Percentiles rank a stretch among this genome's conserved stretches.
These are phyloP conservation scores for Palythoa grandiflora DNA, from an alignment of 92 coral and sea anemone genomes.

Conservation along the genomic window DNA sequence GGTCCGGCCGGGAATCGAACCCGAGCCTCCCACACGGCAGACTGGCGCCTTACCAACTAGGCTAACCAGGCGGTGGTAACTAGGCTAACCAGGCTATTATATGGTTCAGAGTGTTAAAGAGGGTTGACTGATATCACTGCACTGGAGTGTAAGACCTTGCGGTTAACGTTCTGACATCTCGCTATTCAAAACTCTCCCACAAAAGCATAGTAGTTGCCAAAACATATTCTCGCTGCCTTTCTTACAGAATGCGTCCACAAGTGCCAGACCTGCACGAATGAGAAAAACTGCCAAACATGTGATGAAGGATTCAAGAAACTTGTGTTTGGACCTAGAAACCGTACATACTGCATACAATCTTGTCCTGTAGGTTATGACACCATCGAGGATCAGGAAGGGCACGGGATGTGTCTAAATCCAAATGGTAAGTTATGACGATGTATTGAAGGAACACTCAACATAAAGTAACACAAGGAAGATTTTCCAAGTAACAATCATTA, in stretches of 20 bases:
- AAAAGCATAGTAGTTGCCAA: background rate
- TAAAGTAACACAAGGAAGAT: background rate
- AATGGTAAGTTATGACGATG: background rate
- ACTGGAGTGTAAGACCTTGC: too few relatives aligned
- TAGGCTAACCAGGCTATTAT: too few relatives aligned
- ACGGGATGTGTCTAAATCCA: conserved; percentile 27
- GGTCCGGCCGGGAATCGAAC: too few relatives aligned
- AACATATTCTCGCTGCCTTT: background rate
- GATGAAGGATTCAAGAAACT: conserved; percentile 15
- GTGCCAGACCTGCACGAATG: conserved; percentile 25
- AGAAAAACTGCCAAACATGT: conserved; percentile 27
- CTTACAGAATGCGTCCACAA: conserved; percentile 20
- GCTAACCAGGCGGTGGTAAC: too few relatives aligned
- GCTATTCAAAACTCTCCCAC: too few relatives aligned
- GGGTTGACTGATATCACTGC: too few relatives aligned
- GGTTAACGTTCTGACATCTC: too few relatives aligned
- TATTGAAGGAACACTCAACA: background rate
- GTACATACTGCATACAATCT: conserved; percentile 17
- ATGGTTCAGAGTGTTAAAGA: too few relatives aligned
- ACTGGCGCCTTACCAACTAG: too few relatives aligned
- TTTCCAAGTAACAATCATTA: background rate
- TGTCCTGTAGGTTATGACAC: conserved; percentile 46
- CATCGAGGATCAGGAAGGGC: conserved; percentile 28
- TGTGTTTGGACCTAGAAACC: background rate
- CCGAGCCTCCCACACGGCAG: too few relatives aligned